Evolutionary conservation across 2,888 invertebrate species (phyloP).

Genomic region (Himalopsyche japonica): DNA sequence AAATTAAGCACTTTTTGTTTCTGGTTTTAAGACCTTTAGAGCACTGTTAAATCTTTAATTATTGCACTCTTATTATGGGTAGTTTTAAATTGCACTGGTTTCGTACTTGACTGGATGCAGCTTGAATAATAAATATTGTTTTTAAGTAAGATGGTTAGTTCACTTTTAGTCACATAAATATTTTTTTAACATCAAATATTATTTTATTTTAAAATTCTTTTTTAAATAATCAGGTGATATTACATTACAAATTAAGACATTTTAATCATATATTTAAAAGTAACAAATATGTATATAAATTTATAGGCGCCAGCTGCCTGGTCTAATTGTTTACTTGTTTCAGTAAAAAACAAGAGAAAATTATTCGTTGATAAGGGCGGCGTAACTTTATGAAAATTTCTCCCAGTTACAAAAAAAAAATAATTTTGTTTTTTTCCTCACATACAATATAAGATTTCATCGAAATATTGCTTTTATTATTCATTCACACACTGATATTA

Average conservation of each 20-base stretch:
- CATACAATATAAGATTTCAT: neutral
- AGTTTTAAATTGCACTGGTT: neutral
- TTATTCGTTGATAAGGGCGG: constrained; percentile 4
- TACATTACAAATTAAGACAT: neutral
- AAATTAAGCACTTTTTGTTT: neutral
- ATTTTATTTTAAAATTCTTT: neutral
- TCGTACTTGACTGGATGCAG: neutral
- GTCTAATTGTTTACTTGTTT: constrained; percentile 36
- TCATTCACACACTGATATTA: neutral
- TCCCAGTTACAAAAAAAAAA: neutral
- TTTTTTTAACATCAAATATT: neutral
- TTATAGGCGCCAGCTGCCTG: neutral
- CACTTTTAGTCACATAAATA: neutral
- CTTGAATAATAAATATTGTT: neutral
- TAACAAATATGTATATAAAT: too few species aligned
- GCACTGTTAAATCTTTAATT: neutral
- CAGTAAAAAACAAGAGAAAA: constrained; percentile 33
- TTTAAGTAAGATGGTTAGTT: neutral
- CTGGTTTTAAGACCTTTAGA: neutral
- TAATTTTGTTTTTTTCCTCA: neutral
- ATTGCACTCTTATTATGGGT: neutral
- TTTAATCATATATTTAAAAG: neutral
- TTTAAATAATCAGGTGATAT: neutral
- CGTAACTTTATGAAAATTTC: neutral
- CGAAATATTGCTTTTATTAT: neutral